Evolutionary conservation across 2,797 vertebrate genomes (phyloP), one percentile per base, ranked within the genome.

Genomic region (Anguilla anguilla): DNA sequence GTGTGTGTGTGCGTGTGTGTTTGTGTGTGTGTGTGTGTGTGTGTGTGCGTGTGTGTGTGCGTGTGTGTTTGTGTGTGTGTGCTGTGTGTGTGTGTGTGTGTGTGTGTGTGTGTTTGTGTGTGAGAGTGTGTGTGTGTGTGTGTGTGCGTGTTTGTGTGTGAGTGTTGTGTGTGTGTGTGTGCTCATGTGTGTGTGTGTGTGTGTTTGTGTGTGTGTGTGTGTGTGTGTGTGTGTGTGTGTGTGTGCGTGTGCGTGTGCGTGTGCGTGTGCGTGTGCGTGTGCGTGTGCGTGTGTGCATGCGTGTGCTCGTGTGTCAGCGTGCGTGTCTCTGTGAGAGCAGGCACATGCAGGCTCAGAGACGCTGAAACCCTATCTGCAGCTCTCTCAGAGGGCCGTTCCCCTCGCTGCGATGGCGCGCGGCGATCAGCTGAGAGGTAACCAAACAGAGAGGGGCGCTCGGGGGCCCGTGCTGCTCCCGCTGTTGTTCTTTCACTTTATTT

Each of bases 281-380:
- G 0, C 10, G 92, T 91, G 91, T 92, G 93, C 92, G 55, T 13
- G 55, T 57, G 13, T 15, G 13, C 0, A 15, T 15, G 67, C 9
- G n/a, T 4, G 9, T 69, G 9, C 10, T 6, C 10, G n/a, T n/a
- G n/a, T 10, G 6, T 11, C 5, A 0, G 25, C 13, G 67, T 93
- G 94, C 92, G 86, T 35, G 85, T 92, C 94, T 94, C 93, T 92
- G 94, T 94, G 92, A 93, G 92, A 94, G 92, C 91, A 91, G 90
- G 92, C 93, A 92, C 92, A 93, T 90, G 90, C 93, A 94, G 92
- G 94, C 93, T 93, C 92, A 92, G 94, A 94, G 89, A 93, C 93
- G 88, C 90, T 97, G 97, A 98, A 99, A 99, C 96, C 94, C 94
- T 97, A 99, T 98, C 97, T 96, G 94, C 94, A 97, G 96, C 96